Evolutionary conservation across 2,888 invertebrate genomes (phyloP).

Genomic region (Elysia crispata): DNA sequence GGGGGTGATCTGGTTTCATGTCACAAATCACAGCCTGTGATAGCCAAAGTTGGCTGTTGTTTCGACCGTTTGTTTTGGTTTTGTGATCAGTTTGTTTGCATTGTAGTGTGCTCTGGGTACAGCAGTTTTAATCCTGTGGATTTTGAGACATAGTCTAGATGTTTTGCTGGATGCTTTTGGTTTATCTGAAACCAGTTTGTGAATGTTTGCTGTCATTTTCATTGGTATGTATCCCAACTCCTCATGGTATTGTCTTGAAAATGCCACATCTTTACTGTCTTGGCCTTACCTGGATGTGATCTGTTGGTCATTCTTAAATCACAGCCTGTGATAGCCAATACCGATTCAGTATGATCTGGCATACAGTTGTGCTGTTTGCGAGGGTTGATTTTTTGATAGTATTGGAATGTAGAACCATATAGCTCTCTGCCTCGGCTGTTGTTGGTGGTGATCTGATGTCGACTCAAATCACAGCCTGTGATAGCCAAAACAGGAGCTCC

Average conservation of each 20-base stretch:
- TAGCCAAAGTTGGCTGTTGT: not conserved
- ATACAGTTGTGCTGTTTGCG: not conserved
- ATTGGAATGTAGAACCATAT: not conserved
- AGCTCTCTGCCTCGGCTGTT: not conserved
- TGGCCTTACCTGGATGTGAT: not conserved
- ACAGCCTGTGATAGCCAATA: not conserved
- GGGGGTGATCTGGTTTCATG: not conserved
- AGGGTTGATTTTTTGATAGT: not conserved
- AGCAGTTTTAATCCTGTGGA: no score
- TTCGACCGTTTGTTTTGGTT: no score
- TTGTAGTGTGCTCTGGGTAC: no score
- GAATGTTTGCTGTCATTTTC: no score
- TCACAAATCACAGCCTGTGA: conserved; percentile 22
- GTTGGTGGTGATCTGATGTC: conserved; percentile 9
- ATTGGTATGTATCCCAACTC: no score
- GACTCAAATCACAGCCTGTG: conserved; percentile 24
- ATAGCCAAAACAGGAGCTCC: not conserved
- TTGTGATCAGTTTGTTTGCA: no score
- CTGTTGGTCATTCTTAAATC: not conserved
- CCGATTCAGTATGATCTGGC: not conserved
- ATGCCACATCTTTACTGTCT: no score
- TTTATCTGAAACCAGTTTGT: no score
- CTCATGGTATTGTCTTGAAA: no score
- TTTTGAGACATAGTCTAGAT: no score
- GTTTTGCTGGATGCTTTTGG: no score